phyloP scores from a whole-genome alignment of 1,140 invertebrate genomes.

The Scaptomyza hsui region DNA sequence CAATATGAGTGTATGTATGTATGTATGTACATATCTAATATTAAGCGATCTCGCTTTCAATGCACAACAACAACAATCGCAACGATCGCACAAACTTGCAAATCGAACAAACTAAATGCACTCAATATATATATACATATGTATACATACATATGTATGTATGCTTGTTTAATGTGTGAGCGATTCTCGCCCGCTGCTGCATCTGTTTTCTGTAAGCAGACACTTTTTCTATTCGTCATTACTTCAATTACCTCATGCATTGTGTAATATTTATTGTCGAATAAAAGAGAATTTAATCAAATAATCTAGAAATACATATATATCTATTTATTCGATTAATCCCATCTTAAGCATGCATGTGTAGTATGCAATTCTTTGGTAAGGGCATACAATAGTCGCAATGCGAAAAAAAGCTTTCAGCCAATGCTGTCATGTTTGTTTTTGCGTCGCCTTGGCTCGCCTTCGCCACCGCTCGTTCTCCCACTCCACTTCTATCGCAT shows the following conservation, averaged over 20 bases:
- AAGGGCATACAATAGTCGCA: constrained; percentile 27
- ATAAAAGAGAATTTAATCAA: no score
- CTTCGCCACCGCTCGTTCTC: constrained; percentile 7
- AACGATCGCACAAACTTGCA: constrained; percentile 35
- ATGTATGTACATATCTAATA: background rate
- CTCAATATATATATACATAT: constrained; percentile 26
- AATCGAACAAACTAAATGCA: constrained; percentile 43
- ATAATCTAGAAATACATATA: no score
- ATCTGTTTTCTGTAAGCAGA: constrained; percentile 31
- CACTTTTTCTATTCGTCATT: background rate
- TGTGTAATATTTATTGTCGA: no score
- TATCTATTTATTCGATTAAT: no score
- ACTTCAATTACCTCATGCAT: no score
- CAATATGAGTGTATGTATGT: background rate
- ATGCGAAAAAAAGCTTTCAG: background rate
- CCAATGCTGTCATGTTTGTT: constrained; percentile 18
- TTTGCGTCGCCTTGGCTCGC: constrained; percentile 13
- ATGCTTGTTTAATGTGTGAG: background rate
- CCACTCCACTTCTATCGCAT: background rate
- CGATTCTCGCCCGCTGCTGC: constrained; percentile 19
- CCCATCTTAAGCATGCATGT: no score
- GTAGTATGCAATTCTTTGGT: background rate
- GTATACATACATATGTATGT: background rate
- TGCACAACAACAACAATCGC: constrained; percentile 35
- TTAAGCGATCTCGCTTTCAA: constrained; percentile 18